phyloP scores from a whole-genome alignment of 35 echinoderm and acorn worm genomes.

The Lytechinus pictus region DNA sequence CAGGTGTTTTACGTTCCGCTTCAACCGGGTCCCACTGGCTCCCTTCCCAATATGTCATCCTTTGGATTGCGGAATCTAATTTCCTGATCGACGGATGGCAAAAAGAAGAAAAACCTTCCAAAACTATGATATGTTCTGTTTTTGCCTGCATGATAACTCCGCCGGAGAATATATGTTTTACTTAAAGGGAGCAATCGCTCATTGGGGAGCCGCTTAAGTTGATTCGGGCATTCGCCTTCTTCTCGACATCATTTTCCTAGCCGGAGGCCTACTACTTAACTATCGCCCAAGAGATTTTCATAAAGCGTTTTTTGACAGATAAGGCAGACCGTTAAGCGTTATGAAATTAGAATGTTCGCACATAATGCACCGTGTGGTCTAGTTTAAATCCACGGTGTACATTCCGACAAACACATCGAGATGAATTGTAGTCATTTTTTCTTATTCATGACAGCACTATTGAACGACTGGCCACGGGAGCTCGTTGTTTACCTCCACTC shows the following conservation, averaged over 20 bases:
- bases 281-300: not conserved
- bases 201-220: not conserved
- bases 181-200: conserved; percentile 2
- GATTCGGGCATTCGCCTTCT: not conserved
- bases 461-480: not conserved
- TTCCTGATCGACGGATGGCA: not conserved
- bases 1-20: conserved; percentile 9
- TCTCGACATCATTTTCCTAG: not conserved
- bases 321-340: not conserved
- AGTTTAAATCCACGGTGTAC: not conserved
- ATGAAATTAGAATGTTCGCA: not conserved
- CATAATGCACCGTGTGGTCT: not conserved
- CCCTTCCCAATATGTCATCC: not conserved
- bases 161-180: not conserved
- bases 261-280: not conserved
- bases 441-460: not conserved
- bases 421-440: not conserved
- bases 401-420: not conserved
- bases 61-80: not conserved
- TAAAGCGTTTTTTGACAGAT: not conserved
- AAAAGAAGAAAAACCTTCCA: not conserved
- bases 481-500: too few species aligned
- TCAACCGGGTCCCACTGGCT: not conserved
- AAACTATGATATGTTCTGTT: conserved; percentile 6
- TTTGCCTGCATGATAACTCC: not conserved